Conservation (phyloP, 2,797 vertebrate genomes). For the Muraenolepis orangiensis region DNA sequence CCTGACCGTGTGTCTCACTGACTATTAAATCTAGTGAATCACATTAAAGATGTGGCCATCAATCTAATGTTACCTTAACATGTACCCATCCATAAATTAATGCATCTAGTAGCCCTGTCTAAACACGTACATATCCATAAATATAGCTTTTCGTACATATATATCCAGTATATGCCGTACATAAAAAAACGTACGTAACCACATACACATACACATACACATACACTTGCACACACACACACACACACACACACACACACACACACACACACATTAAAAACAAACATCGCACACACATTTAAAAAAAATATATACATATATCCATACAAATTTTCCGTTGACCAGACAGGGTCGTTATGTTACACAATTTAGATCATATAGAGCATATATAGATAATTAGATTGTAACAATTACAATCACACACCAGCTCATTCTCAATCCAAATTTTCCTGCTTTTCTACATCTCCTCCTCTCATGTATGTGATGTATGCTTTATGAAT, state of each 20-base stretch:
- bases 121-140: not conserved
- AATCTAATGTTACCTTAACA: not conserved
- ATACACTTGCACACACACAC: too few species aligned
- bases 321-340: too few species aligned
- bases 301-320: too few species aligned
- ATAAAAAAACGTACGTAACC: too few species aligned
- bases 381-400: too few species aligned
- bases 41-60: not conserved
- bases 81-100: too few species aligned
- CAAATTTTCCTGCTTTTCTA: slow-evolving; percentile 36
- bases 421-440: slow-evolving; percentile 40
- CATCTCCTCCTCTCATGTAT: slow-evolving; percentile 52
- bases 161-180: too few species aligned
- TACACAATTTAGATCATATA: not conserved
- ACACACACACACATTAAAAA: too few species aligned
- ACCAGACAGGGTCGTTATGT: not conserved
- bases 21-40: not conserved
- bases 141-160: not conserved
- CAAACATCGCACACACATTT: too few species aligned
- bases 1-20: not conserved
- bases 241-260: too few species aligned
- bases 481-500: slow-evolving; percentile 60
- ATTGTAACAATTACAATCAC: slow-evolving; percentile 46
- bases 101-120: not conserved
- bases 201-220: too few species aligned